phyloP scores from a whole-genome alignment of 2,888 invertebrate genomes.

The Brachynemurus nebulosus region DNA sequence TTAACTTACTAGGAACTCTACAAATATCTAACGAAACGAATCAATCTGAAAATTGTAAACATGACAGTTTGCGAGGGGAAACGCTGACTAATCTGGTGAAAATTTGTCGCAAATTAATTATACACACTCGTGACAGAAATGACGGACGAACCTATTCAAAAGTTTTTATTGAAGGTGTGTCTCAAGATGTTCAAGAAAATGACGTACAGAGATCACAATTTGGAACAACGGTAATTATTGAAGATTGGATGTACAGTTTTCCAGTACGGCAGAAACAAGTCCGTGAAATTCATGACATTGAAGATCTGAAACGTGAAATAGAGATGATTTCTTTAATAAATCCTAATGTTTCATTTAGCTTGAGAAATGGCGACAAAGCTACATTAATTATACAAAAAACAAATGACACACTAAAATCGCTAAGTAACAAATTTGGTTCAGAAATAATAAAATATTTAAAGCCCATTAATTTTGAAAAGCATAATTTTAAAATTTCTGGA shows the following conservation, averaged over 20 bases:
- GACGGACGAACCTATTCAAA: slow-evolving; percentile 41
- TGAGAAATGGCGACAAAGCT: slow-evolving; percentile 49
- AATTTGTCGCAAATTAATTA: slow-evolving; percentile 39
- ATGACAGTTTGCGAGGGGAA: slow-evolving; percentile 56
- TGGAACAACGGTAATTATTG: slow-evolving; percentile 60
- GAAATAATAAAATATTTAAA: slow-evolving; percentile 28
- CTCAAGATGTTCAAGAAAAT: slow-evolving; percentile 25
- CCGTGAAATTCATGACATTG: slow-evolving; percentile 39
- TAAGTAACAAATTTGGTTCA: slow-evolving; percentile 34
- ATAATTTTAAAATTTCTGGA: slow-evolving; percentile 39
- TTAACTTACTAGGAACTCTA: slow-evolving; percentile 42
- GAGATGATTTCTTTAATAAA: slow-evolving; percentile 51
- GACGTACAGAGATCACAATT: slow-evolving; percentile 38
- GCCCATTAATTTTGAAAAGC: slow-evolving; percentile 29
- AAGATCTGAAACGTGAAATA: slow-evolving; percentile 42
- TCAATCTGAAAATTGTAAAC: slow-evolving; percentile 36
- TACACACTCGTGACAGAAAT: slow-evolving; percentile 39
- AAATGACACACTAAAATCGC: slow-evolving; percentile 37
- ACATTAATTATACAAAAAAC: slow-evolving; percentile 43
- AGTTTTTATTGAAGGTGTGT: slow-evolving; percentile 37
- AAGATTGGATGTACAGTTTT: slow-evolving; percentile 46
- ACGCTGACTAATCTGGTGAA: slow-evolving; percentile 47
- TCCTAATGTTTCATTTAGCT: slow-evolving; percentile 47
- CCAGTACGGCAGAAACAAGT: slow-evolving; percentile 45
- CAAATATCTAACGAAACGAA: slow-evolving; percentile 50